A percentile compares a stretch with the other conserved stretches of the same genome.
Conservation (phyloP, 2,113 vertebrate species). For the Dendrocopos noguchii region DNA sequence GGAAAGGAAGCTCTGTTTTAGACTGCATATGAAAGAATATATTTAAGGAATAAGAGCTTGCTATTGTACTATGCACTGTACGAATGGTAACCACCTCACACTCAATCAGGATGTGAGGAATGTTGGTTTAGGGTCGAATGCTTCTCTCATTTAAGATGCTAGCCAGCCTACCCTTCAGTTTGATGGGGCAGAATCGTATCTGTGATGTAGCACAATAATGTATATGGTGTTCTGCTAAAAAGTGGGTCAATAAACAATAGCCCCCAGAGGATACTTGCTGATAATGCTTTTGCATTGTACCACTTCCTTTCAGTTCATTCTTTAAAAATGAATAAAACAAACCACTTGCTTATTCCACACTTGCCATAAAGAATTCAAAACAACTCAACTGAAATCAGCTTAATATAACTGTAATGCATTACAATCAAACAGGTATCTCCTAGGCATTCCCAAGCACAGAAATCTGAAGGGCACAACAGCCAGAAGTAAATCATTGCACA, state of each 20-base stretch:
- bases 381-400: conserved; percentile 61
- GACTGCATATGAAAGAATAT: neutral
- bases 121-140: neutral
- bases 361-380: conserved; percentile 64
- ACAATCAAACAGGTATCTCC: conserved; percentile 54
- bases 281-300: neutral
- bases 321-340: conserved; percentile 63
- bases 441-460: conserved; percentile 52
- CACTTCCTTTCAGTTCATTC: conserved; percentile 26
- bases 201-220: conserved; percentile 12
- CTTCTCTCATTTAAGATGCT: conserved; percentile 5
- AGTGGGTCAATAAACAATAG: conserved; percentile 35
- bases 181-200: neutral
- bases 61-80: neutral
- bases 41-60: neutral
- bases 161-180: neutral
- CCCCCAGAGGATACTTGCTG: conserved; percentile 8
- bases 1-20: neutral
- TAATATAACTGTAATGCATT: conserved; percentile 63
- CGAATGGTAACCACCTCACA: neutral
- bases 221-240: conserved; percentile 43
- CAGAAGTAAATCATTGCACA: conserved; percentile 47
- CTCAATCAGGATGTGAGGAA: neutral
- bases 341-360: conserved; percentile 50
- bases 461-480: conserved; percentile 29